Evolutionary conservation across 2,113 vertebrate genomes (phyloP).

Genomic region (Hipposideros armiger): DNA sequence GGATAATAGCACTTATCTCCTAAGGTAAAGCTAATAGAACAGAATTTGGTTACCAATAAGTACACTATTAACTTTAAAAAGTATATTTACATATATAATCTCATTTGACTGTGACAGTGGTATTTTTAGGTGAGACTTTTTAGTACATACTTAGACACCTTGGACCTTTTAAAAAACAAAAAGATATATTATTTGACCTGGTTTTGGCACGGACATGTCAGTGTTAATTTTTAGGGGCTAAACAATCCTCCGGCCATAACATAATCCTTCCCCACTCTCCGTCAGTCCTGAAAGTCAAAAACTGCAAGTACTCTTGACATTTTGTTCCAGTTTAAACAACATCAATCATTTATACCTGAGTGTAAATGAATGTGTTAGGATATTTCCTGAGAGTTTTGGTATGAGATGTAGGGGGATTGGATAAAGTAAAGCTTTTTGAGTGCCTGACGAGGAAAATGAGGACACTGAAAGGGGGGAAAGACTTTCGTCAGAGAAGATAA

Average conservation of each 20-base stretch:
- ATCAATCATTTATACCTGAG: background rate
- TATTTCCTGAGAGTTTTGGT: constrained; percentile 1
- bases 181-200: background rate
- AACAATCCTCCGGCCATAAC: background rate
- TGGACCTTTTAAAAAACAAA: background rate
- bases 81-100: background rate
- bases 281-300: background rate
- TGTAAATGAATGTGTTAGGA: background rate
- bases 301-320: background rate
- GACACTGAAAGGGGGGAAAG: background rate
- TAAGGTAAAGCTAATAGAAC: background rate
- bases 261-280: background rate
- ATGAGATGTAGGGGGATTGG: background rate
- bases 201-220: background rate
- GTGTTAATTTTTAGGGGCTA: background rate
- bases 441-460: background rate
- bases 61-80: background rate
- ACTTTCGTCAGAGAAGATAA: background rate
- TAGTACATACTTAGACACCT: background rate
- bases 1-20: background rate
- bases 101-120: background rate
- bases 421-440: background rate
- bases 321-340: background rate
- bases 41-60: background rate
- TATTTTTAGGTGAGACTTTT: constrained; percentile 9